Evolutionary conservation across 2,888 invertebrate genomes (phyloP).

Genomic region (Asteroscopus sphinx): DNA sequence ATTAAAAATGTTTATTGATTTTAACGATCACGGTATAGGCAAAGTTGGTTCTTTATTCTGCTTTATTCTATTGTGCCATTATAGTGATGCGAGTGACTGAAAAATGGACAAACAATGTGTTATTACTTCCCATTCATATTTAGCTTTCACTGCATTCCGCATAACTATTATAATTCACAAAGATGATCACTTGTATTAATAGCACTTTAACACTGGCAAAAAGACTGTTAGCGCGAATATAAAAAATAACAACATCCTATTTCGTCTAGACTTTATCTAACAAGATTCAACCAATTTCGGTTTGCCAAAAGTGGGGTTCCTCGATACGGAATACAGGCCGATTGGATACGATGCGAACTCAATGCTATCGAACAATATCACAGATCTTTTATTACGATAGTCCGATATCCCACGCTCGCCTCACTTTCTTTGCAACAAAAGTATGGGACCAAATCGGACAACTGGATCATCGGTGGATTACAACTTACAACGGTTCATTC

Average conservation of each 20-base stretch:
- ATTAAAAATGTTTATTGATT: constrained; percentile 55
- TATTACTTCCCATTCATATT: constrained; percentile 37
- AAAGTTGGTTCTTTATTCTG: constrained; percentile 13
- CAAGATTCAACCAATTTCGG: constrained; percentile 53
- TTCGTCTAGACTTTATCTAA: constrained; percentile 58
- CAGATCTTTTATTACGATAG: constrained; percentile 70
- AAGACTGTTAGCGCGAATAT: constrained; percentile 17
- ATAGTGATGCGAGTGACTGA: constrained; percentile 22
- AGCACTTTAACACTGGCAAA: constrained; percentile 22
- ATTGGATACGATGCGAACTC: constrained; percentile 55
- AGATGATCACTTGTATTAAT: constrained; percentile 22
- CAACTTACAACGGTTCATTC: constrained; percentile 72
- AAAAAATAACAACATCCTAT: constrained; percentile 25
- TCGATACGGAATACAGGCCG: constrained; percentile 48
- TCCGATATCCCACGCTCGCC: constrained; percentile 77
- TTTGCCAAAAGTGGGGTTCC: constrained; percentile 44
- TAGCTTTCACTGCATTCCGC: constrained; percentile 55
- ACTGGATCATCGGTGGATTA: constrained; percentile 69
- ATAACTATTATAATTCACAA: constrained; percentile 25
- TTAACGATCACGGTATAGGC: constrained; percentile 19
- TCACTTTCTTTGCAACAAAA: constrained; percentile 74
- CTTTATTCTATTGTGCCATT: constrained; percentile 29
- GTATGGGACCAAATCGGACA: constrained; percentile 70
- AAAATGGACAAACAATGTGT: constrained; percentile 32
- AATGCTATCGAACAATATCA: constrained; percentile 60